Conservation (phyloP, 2,888 invertebrate species). For the Polyploca ridens region DNA sequence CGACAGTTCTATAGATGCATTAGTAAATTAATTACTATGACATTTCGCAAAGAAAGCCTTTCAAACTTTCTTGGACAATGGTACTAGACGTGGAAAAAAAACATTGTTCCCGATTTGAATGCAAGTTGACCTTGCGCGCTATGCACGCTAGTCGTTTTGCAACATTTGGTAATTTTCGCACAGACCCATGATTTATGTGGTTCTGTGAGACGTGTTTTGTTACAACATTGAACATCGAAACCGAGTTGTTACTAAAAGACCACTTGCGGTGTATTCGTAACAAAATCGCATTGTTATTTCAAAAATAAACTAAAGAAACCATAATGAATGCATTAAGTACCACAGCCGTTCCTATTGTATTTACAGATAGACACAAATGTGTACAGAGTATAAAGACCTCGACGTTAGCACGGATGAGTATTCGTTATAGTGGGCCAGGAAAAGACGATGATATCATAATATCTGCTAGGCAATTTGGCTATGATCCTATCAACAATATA, state of each 20-base stretch:
- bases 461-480: slow-evolving; percentile 60
- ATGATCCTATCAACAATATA: slow-evolving; percentile 47
- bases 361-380: slow-evolving; percentile 50
- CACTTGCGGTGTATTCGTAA: slow-evolving; percentile 74
- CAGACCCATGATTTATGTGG: slow-evolving; percentile 73
- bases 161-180: slow-evolving; percentile 77
- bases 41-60: slow-evolving; percentile 69
- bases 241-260: slow-evolving; percentile 71
- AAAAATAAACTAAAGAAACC: slow-evolving; percentile 47
- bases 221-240: slow-evolving; percentile 43
- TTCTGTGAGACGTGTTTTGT: slow-evolving; percentile 61
- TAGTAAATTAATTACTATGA: slow-evolving; percentile 77
- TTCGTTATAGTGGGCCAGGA: slow-evolving; percentile 61
- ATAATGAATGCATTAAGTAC: slow-evolving; percentile 63
- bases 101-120: slow-evolving; percentile 56
- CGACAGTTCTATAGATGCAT: slow-evolving; percentile 55
- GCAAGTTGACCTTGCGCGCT: slow-evolving; percentile 65
- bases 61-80: slow-evolving; percentile 65
- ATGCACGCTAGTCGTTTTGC: slow-evolving; percentile 63
- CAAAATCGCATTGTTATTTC: slow-evolving; percentile 51
- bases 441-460: slow-evolving; percentile 79
- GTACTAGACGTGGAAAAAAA: slow-evolving; percentile 47
- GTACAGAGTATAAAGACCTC: slow-evolving; percentile 66
- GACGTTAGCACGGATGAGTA: slow-evolving; percentile 60
- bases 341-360: slow-evolving; percentile 46